Percentiles rank a stretch among this genome's conserved stretches.
Conservation (phyloP, 2,113 vertebrate species). For the Dipodomys spectabilis region DNA sequence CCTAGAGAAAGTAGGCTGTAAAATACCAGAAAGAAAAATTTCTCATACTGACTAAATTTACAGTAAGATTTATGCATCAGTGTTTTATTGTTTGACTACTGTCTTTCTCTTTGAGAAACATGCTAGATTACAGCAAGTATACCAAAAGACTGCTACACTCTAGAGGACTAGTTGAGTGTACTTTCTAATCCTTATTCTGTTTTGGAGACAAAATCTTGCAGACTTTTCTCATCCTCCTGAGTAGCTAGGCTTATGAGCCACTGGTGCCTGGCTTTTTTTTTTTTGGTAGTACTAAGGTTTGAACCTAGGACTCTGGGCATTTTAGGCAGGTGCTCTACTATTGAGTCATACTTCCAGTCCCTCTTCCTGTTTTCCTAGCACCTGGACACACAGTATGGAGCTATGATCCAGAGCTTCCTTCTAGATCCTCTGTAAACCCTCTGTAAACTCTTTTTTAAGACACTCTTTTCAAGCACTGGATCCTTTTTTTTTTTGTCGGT, state of each 20-base stretch:
- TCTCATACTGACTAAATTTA: neutral
- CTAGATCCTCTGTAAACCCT: neutral
- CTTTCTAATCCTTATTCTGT: no score
- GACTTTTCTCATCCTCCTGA: no score
- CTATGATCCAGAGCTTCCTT: neutral
- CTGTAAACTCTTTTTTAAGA: neutral
- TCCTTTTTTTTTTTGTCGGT: neutral
- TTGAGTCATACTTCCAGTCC: neutral
- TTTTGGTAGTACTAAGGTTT: no score
- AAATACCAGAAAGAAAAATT: neutral
- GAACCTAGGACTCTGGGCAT: no score
- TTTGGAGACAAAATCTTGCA: no score
- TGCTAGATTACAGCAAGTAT: neutral
- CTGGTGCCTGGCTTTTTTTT: no score
- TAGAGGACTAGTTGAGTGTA: neutral
- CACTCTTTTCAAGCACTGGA: neutral
- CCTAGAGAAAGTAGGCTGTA: accelerated
- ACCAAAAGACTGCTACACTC: neutral
- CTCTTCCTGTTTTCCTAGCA: neutral
- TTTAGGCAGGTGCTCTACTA: no score
- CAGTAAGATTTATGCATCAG: neutral
- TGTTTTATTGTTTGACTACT: neutral
- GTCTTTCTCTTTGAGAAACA: neutral
- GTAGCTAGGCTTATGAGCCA: no score
- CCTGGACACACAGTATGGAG: neutral